These are phyloP conservation scores for Spilosoma lubricipeda DNA, from an alignment of 2,888 invertebrate species.

Conservation along the genomic window DNA sequence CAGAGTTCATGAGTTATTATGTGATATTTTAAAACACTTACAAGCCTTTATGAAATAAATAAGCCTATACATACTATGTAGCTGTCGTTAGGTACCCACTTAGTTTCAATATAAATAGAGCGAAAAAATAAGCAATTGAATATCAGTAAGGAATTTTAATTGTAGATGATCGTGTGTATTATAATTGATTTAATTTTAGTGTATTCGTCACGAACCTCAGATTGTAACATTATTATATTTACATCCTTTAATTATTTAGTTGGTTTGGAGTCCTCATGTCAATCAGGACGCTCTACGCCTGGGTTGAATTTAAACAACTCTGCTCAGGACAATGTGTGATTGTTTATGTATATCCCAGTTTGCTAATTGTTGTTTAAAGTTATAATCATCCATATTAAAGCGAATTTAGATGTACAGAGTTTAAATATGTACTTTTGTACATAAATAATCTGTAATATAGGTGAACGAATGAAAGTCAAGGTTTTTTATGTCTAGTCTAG, in stretches of 20 bases:
- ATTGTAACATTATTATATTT: slow-evolving; percentile 20
- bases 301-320: slow-evolving; percentile 44
- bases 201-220: slow-evolving; percentile 22
- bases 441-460: background rate
- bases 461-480: background rate
- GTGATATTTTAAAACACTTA: background rate
- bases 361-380: slow-evolving; percentile 21
- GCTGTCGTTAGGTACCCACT: no score
- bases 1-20: background rate
- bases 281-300: slow-evolving; percentile 27
- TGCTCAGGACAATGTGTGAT: slow-evolving; percentile 24
- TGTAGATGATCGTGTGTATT: background rate
- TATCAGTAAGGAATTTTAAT: background rate
- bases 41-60: no score
- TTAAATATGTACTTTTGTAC: background rate
- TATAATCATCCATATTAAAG: slow-evolving; percentile 7
- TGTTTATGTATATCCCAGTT: slow-evolving; percentile 32
- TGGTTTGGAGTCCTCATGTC: slow-evolving; percentile 27
- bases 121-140: no score
- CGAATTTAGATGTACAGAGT: background rate
- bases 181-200: background rate
- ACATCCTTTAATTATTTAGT: slow-evolving; percentile 38
- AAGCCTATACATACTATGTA: no score
- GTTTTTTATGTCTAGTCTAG: no score
- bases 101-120: no score